Evolutionary conservation across 2,888 invertebrate species (phyloP), one percentile per base, ranked within the genome.

Genomic region (Andrena dorsata): DNA sequence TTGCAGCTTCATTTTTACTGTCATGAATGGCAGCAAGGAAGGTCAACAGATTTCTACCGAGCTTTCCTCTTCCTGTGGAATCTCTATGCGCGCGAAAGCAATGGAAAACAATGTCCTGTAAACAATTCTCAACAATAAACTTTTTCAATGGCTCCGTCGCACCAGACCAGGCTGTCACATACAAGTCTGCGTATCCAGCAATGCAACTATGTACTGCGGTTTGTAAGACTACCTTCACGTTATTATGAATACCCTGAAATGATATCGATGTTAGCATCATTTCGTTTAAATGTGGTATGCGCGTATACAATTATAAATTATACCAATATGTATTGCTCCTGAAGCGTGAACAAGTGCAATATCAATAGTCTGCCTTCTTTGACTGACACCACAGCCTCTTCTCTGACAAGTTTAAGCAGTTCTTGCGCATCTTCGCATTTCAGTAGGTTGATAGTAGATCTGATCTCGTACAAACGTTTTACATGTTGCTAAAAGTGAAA

Each of bases 311-410:
- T 51, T 28, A 32, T 49, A 35, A 26, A 20, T 41, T 80, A 23
- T 86, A 90, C 90, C 87, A 83, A 64, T 85, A 86, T 88, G 73
- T 85, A 90, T 20, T 74, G 30, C 35, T 88, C 82, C 16, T 84
- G 86, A 32, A 89, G 69, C 16, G 76, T 64, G 47, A 90, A 88
- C 23, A 90, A 75, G 58, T 88, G 58, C 32, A 79, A 23, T 47
- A 90, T 78, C 51, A 90, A 65, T 73, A 51, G 69, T 76, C 72
- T 80, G 32, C 90, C 90, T 83, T 88, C 88, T 35, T 66, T 26
- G 2, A 76, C 49, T 0, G 82, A 69, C 35, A 90, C 69, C 49
- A 89, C 53, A 41, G 64, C 75, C 41, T 86, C 82, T 69, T 83
- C 78, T 32, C 80, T 58, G 7, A 76, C 73, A 53, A 90, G 83